Conservation (phyloP, 2,888 invertebrate genomes). For the Caprella mutica region DNA sequence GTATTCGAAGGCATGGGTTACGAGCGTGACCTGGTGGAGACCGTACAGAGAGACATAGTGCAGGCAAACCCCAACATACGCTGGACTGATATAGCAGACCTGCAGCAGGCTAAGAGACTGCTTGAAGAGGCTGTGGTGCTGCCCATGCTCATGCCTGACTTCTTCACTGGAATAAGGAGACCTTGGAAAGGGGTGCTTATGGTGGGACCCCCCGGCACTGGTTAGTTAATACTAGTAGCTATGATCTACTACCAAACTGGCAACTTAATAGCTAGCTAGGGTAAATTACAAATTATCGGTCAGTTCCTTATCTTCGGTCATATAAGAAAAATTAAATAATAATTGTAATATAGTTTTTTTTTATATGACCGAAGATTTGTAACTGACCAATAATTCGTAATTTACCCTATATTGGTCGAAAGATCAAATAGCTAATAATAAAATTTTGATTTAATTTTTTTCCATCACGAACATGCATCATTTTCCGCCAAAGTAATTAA, state of each 20-base stretch:
- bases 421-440: not conserved
- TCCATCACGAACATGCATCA: no score
- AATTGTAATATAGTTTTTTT: no score
- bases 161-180: conserved; percentile 72
- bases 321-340: no score
- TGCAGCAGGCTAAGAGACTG: conserved; percentile 62
- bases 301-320: no score
- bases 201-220: conserved; percentile 59
- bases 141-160: conserved; percentile 75
- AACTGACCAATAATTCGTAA: no score
- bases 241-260: conserved; percentile 69
- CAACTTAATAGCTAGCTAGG: no score
- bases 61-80: conserved; percentile 69
- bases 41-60: conserved; percentile 70
- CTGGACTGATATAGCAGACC: conserved; percentile 64
- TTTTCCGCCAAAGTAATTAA: no score
- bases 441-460: not conserved
- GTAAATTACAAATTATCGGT: no score
- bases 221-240: no score
- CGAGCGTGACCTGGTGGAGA: conserved; percentile 62
- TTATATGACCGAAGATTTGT: no score
- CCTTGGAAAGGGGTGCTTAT: conserved; percentile 67
- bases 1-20: conserved; percentile 57
- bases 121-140: conserved; percentile 75
- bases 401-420: not conserved